Evolutionary conservation across 2,113 vertebrate species (phyloP).

Genomic region (Cervus canadensis): DNA sequence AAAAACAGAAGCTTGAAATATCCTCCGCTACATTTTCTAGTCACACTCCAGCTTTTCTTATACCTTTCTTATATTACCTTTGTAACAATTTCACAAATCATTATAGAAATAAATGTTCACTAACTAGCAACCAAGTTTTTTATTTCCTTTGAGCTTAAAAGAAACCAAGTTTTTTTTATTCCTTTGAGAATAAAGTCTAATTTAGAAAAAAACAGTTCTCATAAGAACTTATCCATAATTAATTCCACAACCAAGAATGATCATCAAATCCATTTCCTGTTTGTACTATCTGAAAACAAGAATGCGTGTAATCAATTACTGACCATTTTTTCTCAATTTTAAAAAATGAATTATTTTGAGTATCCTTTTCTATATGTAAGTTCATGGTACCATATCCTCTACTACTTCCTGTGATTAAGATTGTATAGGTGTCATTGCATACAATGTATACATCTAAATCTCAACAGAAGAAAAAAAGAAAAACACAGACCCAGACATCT

Average conservation of each 20-base stretch:
- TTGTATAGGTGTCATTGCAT: neutral
- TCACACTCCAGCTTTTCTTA: constrained; percentile 18
- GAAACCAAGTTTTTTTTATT: neutral
- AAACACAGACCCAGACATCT: neutral
- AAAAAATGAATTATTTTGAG: constrained; percentile 31
- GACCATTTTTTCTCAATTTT: neutral
- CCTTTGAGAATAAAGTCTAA: neutral
- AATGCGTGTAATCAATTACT: neutral
- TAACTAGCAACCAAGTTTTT: neutral
- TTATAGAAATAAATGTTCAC: constrained; percentile 8
- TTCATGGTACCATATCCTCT: neutral
- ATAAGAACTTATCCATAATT: constrained; percentile 28
- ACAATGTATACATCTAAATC: neutral
- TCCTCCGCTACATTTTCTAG: neutral
- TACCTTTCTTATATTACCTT: neutral
- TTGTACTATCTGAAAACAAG: constrained; percentile 2
- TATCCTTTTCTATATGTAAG: neutral
- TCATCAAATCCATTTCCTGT: neutral
- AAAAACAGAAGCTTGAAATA: constrained; percentile 1
- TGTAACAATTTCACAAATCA: neutral
- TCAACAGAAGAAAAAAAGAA: neutral
- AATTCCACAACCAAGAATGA: constrained; percentile 7
- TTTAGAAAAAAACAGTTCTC: neutral
- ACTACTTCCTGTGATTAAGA: neutral
- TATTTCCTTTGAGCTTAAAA: neutral